Percentiles rank a stretch among this genome's conserved stretches.
Conservation (phyloP, 2,797 vertebrate genomes). For the Rallus crepitans region DNA sequence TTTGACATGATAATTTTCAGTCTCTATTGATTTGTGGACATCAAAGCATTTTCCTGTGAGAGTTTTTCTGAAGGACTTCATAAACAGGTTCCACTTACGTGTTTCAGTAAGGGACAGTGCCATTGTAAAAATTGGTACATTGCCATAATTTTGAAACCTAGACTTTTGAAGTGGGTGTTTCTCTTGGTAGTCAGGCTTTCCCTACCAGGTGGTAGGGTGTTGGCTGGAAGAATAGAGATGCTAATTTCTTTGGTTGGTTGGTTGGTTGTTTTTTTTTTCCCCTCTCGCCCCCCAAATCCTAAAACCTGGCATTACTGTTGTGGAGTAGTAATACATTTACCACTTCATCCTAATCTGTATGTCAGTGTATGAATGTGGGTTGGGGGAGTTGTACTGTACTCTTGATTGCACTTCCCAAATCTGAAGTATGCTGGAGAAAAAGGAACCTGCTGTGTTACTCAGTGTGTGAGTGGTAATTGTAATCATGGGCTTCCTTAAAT, state of each 20-base stretch:
- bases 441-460: not conserved
- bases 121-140: fast-evolving
- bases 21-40: not conserved
- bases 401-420: not conserved
- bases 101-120: not conserved
- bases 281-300: too few relatives aligned
- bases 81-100: not conserved
- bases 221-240: too few relatives aligned
- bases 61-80: not conserved
- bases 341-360: not conserved
- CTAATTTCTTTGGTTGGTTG: too few relatives aligned
- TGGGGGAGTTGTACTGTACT: not conserved
- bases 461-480: not conserved
- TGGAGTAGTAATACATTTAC: not conserved
- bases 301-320: not conserved
- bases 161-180: not conserved
- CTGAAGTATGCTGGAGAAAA: not conserved
- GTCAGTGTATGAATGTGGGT: not conserved
- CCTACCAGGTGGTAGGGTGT: not conserved
- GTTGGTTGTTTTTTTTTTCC: too few relatives aligned
- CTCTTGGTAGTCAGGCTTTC: not conserved
- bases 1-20: not conserved
- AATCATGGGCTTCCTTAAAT: not conserved
- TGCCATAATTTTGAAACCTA: not conserved
- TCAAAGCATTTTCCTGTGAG: not conserved